Evolutionary conservation across 2,888 invertebrate genomes (phyloP), one percentile per base, ranked within the genome.

Genomic region (Mechanitis mazaeus): DNA sequence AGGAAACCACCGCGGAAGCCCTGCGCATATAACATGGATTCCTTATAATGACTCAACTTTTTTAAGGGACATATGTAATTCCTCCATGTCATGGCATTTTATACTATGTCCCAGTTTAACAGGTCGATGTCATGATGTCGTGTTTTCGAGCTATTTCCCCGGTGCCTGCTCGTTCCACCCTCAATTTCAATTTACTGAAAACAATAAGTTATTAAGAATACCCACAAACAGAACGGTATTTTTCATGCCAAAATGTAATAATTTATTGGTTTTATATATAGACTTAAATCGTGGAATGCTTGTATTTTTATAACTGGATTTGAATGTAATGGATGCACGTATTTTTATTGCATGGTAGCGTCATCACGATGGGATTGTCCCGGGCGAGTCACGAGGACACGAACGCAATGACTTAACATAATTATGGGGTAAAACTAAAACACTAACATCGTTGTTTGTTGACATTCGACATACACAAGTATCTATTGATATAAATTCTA

Each of bases 81-180:
- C 31, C 9, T 9, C 28, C 31, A 5, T 31, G 50, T 31, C 9
- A 31, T 11, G 31, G 20, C 20, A 20, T 20, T 20, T 20, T 20
- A 20, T 20, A 20, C 20, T 20, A 35, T 50, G 31, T 31, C 31
- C 20, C 47, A 55, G 42, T 47, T 50, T 54, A 56, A 81, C 84
- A 82, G 82, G 83, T 84, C 81, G 78, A 75, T 76, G 71, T 72
- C 67, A 66, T 64, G 70, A 73, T 79, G 78, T 73, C 76, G 80
- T 78, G 78, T 60, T 58, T 53, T 33, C 28, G 58, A 28, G 59
- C 62, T 33, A 47, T 47, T 61, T 47, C 33, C 53, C 58, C 69
- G 60, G 68, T 71, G 58, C 68, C 65, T 59, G 50, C 62, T 53
- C 66, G 65, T 64, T 64, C 68, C 68, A 53, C 33, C 45, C 6